Evolutionary conservation across 1,140 invertebrate species (phyloP).

Genomic region (Ceratina australensis): DNA sequence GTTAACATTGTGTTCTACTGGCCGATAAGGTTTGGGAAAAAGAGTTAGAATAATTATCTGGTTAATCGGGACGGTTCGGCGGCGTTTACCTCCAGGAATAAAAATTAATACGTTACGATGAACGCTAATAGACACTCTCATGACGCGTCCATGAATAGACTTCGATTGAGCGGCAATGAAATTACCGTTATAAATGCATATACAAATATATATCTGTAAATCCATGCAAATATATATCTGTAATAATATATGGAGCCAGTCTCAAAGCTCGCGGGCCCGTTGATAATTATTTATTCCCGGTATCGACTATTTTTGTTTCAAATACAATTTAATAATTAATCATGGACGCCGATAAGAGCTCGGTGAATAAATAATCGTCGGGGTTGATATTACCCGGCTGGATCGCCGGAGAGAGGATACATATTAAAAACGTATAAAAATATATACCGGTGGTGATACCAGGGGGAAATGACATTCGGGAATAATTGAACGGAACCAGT

Average conservation of each 20-base stretch:
- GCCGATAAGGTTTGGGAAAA: neutral
- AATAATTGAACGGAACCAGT: neutral
- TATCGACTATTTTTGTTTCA: neutral
- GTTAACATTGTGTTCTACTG: too few species aligned
- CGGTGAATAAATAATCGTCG: neutral
- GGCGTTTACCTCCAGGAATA: neutral
- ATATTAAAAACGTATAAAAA: neutral
- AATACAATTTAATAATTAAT: neutral
- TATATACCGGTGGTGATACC: neutral
- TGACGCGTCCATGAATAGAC: neutral
- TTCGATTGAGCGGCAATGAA: neutral
- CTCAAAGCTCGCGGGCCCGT: neutral
- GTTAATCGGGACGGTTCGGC: neutral
- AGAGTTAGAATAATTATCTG: neutral
- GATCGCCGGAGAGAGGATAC: neutral
- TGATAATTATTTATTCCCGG: neutral
- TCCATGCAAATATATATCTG: neutral
- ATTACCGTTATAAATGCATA: neutral
- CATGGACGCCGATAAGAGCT: neutral
- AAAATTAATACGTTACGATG: conserved; percentile 16
- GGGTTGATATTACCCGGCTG: neutral
- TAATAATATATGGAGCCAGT: neutral
- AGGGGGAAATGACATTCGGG: neutral
- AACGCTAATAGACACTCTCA: neutral
- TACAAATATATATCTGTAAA: neutral